Conservation (phyloP, 2,113 vertebrate genomes). For the Anoura caudifer region DNA sequence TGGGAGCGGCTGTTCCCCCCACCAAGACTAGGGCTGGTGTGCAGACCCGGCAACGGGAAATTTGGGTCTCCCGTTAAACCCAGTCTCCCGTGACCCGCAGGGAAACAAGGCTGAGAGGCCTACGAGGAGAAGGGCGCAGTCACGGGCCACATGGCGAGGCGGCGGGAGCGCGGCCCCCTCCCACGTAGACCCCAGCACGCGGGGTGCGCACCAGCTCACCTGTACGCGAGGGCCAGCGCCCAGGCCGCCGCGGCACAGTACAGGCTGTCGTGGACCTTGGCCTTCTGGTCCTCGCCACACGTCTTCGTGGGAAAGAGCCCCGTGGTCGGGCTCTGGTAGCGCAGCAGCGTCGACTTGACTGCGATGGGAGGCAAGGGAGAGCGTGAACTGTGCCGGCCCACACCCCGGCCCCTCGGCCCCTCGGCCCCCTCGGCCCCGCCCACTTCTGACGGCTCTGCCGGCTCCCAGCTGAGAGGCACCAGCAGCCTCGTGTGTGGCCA, state of each 20-base stretch:
- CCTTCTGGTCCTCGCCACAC: slow-evolving; percentile 84
- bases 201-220: too few relatives aligned
- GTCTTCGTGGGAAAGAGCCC: slow-evolving; percentile 96
- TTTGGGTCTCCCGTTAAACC: background rate
- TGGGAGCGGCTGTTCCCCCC: background rate
- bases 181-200: too few relatives aligned
- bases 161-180: background rate
- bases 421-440: background rate
- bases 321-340: slow-evolving; percentile 94
- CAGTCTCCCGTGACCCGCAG: background rate
- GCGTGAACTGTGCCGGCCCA: background rate
- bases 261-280: slow-evolving; percentile 93
- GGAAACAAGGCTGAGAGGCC: background rate
- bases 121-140: background rate
- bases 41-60: background rate
- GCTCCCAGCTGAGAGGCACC: background rate
- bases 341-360: slow-evolving; percentile 93
- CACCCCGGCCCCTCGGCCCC: too few relatives aligned
- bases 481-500: background rate
- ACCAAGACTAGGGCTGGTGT: background rate
- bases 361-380: slow-evolving; percentile 30
- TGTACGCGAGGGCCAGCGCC: slow-evolving; percentile 91
- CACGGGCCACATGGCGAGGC: background rate
- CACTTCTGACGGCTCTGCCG: background rate
- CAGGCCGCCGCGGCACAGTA: slow-evolving; percentile 95